Evolutionary conservation across 2,797 vertebrate species (phyloP).

Genomic region (Alcedo quadribrachys): DNA sequence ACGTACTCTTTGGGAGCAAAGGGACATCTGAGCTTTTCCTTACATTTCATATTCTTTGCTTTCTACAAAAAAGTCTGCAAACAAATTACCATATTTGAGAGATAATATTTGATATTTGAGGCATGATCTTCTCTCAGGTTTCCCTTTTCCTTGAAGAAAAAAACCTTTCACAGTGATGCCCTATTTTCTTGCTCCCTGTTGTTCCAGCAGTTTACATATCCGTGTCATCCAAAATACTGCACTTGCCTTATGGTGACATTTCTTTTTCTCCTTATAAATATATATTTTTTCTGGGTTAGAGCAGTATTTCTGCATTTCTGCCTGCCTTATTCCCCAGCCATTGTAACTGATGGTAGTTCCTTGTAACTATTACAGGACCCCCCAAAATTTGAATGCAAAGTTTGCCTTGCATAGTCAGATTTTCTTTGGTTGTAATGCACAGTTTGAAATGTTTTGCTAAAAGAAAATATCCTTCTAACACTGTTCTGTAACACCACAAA

Average conservation of each 20-base stretch:
- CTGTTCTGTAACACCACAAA: neutral
- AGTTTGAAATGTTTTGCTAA: neutral
- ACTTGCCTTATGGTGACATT: neutral
- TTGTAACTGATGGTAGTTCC: neutral
- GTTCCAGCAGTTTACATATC: neutral
- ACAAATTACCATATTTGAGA: too few species aligned
- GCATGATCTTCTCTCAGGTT: too few species aligned
- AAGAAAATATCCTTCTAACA: neutral
- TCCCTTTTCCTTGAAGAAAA: too few species aligned
- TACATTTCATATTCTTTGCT: too few species aligned
- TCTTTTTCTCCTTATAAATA: neutral
- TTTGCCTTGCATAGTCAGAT: neutral
- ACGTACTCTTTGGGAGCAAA: too few species aligned
- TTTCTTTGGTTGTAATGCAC: constrained; percentile 2
- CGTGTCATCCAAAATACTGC: neutral
- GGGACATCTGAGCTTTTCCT: too few species aligned
- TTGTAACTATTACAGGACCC: neutral
- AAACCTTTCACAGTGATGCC: too few species aligned
- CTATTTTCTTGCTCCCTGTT: neutral
- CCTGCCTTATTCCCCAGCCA: neutral
- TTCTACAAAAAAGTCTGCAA: too few species aligned
- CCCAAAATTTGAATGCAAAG: neutral
- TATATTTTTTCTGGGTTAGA: neutral
- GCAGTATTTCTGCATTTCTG: neutral
- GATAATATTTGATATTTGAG: neutral